Evolutionary conservation across 2,888 invertebrate species (phyloP).

Genomic region (Agrochola circellaris): DNA sequence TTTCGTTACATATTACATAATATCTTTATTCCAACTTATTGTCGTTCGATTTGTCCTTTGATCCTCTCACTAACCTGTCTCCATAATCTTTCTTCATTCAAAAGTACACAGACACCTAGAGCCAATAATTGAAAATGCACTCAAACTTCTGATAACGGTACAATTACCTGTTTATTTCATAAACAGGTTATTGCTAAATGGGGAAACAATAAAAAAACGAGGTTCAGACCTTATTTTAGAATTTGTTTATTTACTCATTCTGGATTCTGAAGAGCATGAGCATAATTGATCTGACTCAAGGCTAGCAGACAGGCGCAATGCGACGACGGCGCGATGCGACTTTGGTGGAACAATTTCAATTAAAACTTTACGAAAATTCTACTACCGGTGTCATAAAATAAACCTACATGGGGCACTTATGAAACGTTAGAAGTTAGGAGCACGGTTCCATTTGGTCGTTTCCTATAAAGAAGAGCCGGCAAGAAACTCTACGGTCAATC

Average conservation of each 20-base stretch:
- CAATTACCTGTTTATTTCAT: neutral
- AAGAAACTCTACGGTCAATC: no score
- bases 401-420: no score
- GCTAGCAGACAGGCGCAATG: no score
- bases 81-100: conserved; percentile 3
- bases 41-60: neutral
- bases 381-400: no score
- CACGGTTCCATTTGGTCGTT: no score
- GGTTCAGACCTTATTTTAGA: neutral
- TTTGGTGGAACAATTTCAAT: no score
- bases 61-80: neutral
- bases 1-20: neutral
- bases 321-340: no score
- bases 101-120: neutral
- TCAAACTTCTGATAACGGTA: conserved; percentile 9
- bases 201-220: neutral
- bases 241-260: neutral
- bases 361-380: no score
- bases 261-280: neutral
- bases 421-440: no score
- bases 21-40: neutral
- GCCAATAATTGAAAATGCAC: conserved; percentile 3
- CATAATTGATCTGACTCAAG: neutral
- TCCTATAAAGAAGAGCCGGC: no score
- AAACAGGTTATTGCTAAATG: neutral